A percentile compares a stretch with the other conserved stretches of the same genome.
phyloP scores from a whole-genome alignment of 2,888 invertebrate genomes.

The Melanchra persicariae region DNA sequence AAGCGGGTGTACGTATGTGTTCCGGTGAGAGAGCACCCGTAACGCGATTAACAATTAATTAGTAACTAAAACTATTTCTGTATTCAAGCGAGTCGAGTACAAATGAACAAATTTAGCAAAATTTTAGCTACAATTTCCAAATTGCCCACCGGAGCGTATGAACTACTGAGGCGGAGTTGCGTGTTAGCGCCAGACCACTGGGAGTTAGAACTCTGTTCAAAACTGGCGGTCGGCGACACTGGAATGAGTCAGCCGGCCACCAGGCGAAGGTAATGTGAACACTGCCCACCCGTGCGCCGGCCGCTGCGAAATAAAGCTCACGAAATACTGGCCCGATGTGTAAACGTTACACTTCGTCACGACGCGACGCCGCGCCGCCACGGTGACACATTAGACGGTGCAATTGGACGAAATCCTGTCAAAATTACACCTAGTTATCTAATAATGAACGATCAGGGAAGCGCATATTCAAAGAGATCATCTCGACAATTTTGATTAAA shows the following conservation, averaged over 20 bases:
- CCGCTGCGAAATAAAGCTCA: conserved; percentile 70
- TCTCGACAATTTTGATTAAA: conserved; percentile 33
- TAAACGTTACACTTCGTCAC: conserved; percentile 59
- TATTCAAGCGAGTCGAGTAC: conserved; percentile 56
- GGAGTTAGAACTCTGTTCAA: conserved; percentile 79
- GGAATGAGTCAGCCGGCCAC: conserved; percentile 81
- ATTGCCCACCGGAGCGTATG: conserved; percentile 82
- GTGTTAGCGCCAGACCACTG: conserved; percentile 83
- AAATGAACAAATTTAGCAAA: conserved; percentile 70
- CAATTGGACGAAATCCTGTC: conserved; percentile 22
- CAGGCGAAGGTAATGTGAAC: conserved; percentile 77
- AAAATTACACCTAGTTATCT: neutral
- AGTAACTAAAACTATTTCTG: conserved; percentile 52
- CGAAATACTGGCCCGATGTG: conserved; percentile 68
- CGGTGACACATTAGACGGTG: conserved; percentile 40
- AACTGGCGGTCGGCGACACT: conserved; percentile 78
- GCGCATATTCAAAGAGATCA: neutral
- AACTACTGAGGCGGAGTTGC: conserved; percentile 86
- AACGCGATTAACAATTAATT: conserved; percentile 39
- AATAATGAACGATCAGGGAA: conserved; percentile 14
- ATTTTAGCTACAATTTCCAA: conserved; percentile 79
- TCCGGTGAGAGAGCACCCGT: conserved; percentile 4
- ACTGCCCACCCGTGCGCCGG: conserved; percentile 75
- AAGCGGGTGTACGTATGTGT: neutral
- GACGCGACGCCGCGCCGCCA: conserved; percentile 46